phyloP scores from a whole-genome alignment of 2,113 vertebrate species.

The Cygnus buccinator region DNA sequence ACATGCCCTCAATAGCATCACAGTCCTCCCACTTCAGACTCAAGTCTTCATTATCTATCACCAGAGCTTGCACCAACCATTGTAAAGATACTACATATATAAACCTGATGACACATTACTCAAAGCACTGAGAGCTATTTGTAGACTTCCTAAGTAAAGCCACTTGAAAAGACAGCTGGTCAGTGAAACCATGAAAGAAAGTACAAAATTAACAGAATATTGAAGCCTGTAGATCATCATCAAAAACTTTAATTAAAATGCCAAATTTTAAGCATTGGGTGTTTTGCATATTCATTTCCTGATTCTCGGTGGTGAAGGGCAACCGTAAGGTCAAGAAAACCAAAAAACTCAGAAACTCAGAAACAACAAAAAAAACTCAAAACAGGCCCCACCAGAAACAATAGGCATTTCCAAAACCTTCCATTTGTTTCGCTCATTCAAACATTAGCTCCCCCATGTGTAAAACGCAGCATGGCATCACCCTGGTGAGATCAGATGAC shows the following conservation, averaged over 20 bases:
- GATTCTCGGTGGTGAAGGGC: not conserved
- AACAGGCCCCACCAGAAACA: not conserved
- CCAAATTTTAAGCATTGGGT: not conserved
- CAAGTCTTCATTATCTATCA: not conserved
- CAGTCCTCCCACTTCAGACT: not conserved
- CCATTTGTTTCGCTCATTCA: not conserved
- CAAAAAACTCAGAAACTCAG: not conserved
- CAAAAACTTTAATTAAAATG: not conserved
- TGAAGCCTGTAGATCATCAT: not conserved
- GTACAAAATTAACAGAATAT: not conserved
- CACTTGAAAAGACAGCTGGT: not conserved
- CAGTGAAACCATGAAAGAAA: not conserved
- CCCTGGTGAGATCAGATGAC: not conserved
- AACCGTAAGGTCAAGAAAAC: not conserved
- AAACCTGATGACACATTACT: fast-evolving
- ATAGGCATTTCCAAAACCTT: not conserved
- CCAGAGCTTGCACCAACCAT: fast-evolving
- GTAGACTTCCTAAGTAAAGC: not conserved
- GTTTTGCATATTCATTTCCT: not conserved
- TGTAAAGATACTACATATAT: fast-evolving
- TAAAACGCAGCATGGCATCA: not conserved
- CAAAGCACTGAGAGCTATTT: not conserved
- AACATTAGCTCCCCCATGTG: not conserved
- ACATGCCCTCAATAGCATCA: not conserved
- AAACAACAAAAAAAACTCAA: not conserved